Percentiles rank a stretch among this genome's conserved stretches.
Evolutionary conservation across 1,140 invertebrate species (phyloP).

Genomic region (Pygmarrhopalites habei): DNA sequence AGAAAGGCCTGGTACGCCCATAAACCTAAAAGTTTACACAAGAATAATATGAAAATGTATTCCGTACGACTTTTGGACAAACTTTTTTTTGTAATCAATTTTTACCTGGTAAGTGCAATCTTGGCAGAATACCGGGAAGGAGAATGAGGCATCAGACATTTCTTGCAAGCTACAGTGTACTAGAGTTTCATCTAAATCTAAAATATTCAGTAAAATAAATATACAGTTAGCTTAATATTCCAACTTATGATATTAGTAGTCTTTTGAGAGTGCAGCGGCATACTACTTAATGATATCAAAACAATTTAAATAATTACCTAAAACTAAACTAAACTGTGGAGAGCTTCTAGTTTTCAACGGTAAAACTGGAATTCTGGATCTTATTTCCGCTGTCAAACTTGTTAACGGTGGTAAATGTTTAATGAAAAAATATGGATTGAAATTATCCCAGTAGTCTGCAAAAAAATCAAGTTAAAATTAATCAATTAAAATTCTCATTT

Average conservation of each 20-base stretch:
- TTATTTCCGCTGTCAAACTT: slow-evolving; percentile 73
- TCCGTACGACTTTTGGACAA: no score
- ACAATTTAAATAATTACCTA: no score
- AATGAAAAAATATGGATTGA: slow-evolving; percentile 86
- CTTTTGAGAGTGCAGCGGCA: no score
- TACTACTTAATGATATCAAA: no score
- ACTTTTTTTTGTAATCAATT: no score
- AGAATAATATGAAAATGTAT: slow-evolving; percentile 4
- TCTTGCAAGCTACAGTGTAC: slow-evolving; percentile 92
- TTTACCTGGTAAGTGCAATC: slow-evolving; percentile 67
- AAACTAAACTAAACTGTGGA: slow-evolving; percentile 85
- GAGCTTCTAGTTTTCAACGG: slow-evolving; percentile 87
- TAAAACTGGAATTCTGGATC: slow-evolving; percentile 76
- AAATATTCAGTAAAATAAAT: no score
- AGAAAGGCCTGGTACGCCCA: slow-evolving; percentile 82
- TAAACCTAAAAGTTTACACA: slow-evolving; percentile 63
- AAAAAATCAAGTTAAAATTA: no score
- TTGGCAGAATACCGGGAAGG: slow-evolving; percentile 91
- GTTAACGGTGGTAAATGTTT: slow-evolving; percentile 84
- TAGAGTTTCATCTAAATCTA: slow-evolving; percentile 87
- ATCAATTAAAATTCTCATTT: no score
- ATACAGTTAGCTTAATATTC: no score
- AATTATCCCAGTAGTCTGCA: slow-evolving; percentile 72
- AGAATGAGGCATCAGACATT: slow-evolving; percentile 82
- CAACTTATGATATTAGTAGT: no score